Evolutionary conservation across 2,113 vertebrate species (phyloP).

Genomic region (Hippoglossus stenolepis): DNA sequence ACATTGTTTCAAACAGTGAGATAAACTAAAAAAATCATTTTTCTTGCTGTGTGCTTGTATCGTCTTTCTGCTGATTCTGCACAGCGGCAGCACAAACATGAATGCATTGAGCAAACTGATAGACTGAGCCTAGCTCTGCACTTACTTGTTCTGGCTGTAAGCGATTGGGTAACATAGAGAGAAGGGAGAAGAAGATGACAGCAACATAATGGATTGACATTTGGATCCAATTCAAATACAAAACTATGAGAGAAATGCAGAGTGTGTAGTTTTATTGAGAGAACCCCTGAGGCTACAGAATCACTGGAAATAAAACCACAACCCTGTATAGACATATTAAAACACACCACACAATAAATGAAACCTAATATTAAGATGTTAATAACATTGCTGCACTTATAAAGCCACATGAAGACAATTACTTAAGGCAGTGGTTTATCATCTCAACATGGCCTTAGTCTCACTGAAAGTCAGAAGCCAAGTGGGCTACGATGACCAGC

Average conservation of each 20-base stretch:
- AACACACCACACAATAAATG: neutral
- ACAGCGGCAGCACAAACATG: neutral
- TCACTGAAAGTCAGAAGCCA: neutral
- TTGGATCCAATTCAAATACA: neutral
- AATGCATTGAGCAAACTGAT: neutral
- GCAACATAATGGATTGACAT: neutral
- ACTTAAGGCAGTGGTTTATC: neutral
- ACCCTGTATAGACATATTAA: neutral
- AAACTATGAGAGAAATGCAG: neutral
- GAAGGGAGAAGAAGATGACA: neutral
- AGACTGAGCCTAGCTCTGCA: neutral
- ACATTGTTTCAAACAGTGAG: too few species aligned
- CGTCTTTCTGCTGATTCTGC: neutral
- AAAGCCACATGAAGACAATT: neutral
- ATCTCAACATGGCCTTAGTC: neutral
- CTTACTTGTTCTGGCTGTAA: neutral
- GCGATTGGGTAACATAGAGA: neutral
- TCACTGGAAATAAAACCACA: neutral
- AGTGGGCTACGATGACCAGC: too few species aligned
- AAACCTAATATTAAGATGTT: neutral
- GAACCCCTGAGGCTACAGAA: neutral
- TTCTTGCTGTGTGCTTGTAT: too few species aligned
- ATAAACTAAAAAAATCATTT: too few species aligned
- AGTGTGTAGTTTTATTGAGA: neutral
- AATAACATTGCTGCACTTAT: neutral